Evolutionary conservation across 2,797 vertebrate genomes (phyloP).

Genomic region (Chloroceryle inda): DNA sequence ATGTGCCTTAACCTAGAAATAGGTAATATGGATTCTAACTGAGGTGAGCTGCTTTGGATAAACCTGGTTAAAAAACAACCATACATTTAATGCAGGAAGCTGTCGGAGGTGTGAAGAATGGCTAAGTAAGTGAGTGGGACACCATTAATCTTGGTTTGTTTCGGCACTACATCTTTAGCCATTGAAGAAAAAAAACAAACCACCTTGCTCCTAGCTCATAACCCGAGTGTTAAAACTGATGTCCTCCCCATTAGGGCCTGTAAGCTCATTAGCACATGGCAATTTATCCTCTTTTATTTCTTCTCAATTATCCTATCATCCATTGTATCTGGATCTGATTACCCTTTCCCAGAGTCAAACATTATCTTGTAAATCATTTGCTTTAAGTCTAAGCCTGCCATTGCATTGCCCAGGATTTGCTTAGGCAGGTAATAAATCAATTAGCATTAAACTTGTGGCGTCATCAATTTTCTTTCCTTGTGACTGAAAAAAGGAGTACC

Average conservation of each 20-base stretch:
- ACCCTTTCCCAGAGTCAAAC: constrained; percentile 87
- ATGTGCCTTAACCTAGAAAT: constrained; percentile 27
- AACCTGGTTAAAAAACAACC: constrained; percentile 70
- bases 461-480: constrained; percentile 84
- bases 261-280: constrained; percentile 87
- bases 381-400: constrained; percentile 83
- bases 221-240: constrained; percentile 86
- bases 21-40: constrained; percentile 33
- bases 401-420: constrained; percentile 80
- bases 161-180: constrained; percentile 79
- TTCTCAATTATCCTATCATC: constrained; percentile 90
- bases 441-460: constrained; percentile 84
- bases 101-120: constrained; percentile 81
- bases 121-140: constrained; percentile 80
- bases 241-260: constrained; percentile 85
- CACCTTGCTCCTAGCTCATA: constrained; percentile 80
- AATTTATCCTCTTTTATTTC: constrained; percentile 90
- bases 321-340: constrained; percentile 89
- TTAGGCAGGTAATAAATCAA: constrained; percentile 89
- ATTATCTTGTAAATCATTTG: constrained; percentile 90
- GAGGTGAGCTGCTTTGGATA: constrained; percentile 55
- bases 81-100: constrained; percentile 63
- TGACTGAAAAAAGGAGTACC: constrained; percentile 71
- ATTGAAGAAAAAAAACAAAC: constrained; percentile 49
- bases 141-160: constrained; percentile 86